Percentiles rank a stretch among this genome's conserved stretches.
Evolutionary conservation across 2,888 invertebrate species (phyloP).

Genomic region (Plagodis pulveraria): DNA sequence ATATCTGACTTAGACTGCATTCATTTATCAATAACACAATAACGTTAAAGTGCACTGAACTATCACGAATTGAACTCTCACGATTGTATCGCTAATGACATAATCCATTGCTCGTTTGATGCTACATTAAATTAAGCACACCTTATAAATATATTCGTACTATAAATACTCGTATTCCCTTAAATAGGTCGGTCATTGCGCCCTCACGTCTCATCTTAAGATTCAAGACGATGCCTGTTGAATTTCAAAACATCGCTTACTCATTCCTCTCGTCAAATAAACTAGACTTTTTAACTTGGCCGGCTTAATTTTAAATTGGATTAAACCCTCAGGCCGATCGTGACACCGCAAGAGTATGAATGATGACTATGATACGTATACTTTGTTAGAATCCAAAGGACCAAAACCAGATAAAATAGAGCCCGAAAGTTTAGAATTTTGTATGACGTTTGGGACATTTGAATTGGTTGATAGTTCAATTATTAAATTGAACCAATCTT

Average conservation of each 20-base stretch:
- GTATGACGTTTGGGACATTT: slow-evolving; percentile 36
- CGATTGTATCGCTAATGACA: slow-evolving; percentile 42
- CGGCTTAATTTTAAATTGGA: slow-evolving; percentile 79
- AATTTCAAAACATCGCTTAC: slow-evolving; percentile 56
- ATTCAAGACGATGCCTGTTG: slow-evolving; percentile 56
- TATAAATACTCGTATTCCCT: slow-evolving; percentile 60
- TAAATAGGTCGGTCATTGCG: slow-evolving; percentile 76
- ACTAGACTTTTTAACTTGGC: slow-evolving; percentile 67
- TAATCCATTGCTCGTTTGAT: slow-evolving; percentile 33
- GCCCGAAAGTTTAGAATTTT: slow-evolving; percentile 32
- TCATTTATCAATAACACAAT: slow-evolving; percentile 14
- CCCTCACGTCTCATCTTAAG: slow-evolving; percentile 62
- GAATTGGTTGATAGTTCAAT: slow-evolving; percentile 58
- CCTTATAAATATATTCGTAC: slow-evolving; percentile 48
- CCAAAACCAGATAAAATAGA: slow-evolving; percentile 45
- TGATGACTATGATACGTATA: slow-evolving; percentile 64
- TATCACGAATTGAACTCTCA: slow-evolving; percentile 39
- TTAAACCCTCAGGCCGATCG: slow-evolving; percentile 74
- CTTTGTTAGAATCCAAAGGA: slow-evolving; percentile 21
- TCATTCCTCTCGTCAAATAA: slow-evolving; percentile 54
- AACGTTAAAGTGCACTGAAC: slow-evolving; percentile 34
- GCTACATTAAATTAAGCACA: slow-evolving; percentile 47
- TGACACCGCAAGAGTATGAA: slow-evolving; percentile 80
- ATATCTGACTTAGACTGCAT: slow-evolving; percentile 14
- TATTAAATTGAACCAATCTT: slow-evolving; percentile 76